Conservation (phyloP, 2,113 vertebrate genomes). For the Lampris megalopsis region DNA sequence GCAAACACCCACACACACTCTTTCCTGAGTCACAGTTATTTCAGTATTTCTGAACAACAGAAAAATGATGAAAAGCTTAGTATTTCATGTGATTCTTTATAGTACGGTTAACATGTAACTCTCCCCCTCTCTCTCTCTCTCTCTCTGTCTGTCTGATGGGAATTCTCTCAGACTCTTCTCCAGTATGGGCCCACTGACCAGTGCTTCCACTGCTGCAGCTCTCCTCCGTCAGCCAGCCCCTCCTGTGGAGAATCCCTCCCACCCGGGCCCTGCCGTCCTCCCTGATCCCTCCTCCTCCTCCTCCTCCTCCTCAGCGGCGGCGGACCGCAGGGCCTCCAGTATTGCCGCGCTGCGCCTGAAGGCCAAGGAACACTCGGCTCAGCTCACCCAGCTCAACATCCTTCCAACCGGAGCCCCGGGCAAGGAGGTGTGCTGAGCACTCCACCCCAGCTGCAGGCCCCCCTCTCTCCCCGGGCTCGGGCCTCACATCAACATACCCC, state of each 20-base stretch:
- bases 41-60: too few species aligned
- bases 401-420: slow-evolving; percentile 91
- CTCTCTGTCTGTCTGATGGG: too few species aligned
- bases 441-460: slow-evolving; percentile 54
- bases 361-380: slow-evolving; percentile 97
- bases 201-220: slow-evolving; percentile 92
- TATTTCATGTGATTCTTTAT: too few species aligned
- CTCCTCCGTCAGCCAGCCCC: slow-evolving; percentile 90
- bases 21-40: too few species aligned
- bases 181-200: slow-evolving; percentile 93
- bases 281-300: slow-evolving; percentile 78
- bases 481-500: slow-evolving; percentile 54
- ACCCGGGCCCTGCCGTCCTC: slow-evolving; percentile 83
- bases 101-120: not conserved
- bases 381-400: slow-evolving; percentile 98
- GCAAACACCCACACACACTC: too few species aligned
- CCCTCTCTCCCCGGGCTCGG: slow-evolving; percentile 34
- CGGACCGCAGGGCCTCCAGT: slow-evolving; percentile 94
- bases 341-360: slow-evolving; percentile 96
- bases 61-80: too few species aligned
- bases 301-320: slow-evolving; percentile 82
- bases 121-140: slow-evolving; percentile 33
- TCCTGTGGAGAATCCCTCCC: slow-evolving; percentile 86
- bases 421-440: slow-evolving; percentile 97
- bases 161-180: slow-evolving; percentile 89